These are phyloP conservation scores for Drosophila nigrodunni DNA, from an alignment of 1,140 invertebrate genomes.

Conservation along the genomic window DNA sequence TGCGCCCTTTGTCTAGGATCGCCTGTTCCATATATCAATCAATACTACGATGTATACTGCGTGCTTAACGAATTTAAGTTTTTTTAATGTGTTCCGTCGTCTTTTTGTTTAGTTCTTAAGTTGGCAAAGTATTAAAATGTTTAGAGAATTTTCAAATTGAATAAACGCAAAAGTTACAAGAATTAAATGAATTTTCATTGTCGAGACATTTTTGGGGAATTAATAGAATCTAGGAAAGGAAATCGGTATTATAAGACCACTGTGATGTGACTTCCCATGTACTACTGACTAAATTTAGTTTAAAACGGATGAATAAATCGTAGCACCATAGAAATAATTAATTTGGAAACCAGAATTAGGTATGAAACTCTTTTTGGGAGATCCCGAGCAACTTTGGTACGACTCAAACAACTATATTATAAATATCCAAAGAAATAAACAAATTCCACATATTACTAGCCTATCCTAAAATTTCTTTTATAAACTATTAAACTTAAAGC, in stretches of 20 bases:
- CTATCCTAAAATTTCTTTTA: not conserved
- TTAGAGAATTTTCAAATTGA: slow-evolving; percentile 60
- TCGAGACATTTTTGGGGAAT: not conserved
- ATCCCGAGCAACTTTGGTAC: too few relatives aligned
- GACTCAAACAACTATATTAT: too few relatives aligned
- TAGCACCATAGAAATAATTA: too few relatives aligned
- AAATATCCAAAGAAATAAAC: not conserved
- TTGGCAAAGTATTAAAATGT: slow-evolving; percentile 61
- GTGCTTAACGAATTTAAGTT: slow-evolving; percentile 55
- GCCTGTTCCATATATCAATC: slow-evolving; percentile 13
- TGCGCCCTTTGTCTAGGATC: slow-evolving; percentile 75
- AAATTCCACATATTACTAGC: not conserved
- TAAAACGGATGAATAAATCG: too few relatives aligned
- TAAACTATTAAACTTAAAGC: slow-evolving; percentile 4
- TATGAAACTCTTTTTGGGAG: too few relatives aligned
- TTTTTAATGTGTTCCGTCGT: slow-evolving; percentile 49
- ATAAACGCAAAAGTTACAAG: slow-evolving; percentile 40
- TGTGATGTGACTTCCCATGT: too few relatives aligned
- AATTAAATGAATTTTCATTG: not conserved
- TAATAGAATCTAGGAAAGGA: not conserved
- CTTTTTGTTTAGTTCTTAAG: slow-evolving; percentile 62
- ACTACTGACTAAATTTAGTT: too few relatives aligned
- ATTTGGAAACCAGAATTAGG: too few relatives aligned
- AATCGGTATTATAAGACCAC: too few relatives aligned
- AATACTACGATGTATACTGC: slow-evolving; percentile 14